phyloP scores from a whole-genome alignment of 2,797 vertebrate genomes.

The Rhinichthys osculus region DNA sequence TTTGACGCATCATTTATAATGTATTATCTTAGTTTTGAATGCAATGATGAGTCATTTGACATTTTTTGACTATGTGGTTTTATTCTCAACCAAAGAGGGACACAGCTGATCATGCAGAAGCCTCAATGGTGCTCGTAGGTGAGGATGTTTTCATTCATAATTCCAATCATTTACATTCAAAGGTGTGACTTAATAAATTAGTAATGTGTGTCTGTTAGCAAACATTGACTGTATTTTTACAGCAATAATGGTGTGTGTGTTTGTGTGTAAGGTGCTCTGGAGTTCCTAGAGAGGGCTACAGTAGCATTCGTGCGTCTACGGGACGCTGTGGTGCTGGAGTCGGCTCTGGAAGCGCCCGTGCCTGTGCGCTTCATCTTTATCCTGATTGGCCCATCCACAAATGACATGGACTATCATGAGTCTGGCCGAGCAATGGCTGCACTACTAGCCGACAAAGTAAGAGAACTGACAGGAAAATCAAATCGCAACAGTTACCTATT shows the following conservation, averaged over 20 bases:
- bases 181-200: not conserved
- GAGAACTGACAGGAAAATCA: slow-evolving; percentile 47
- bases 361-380: slow-evolving; percentile 87
- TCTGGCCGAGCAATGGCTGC: slow-evolving; percentile 85
- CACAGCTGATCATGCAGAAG: slow-evolving; percentile 78
- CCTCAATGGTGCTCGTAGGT: slow-evolving; percentile 91
- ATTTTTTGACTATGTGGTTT: not conserved
- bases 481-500: not conserved
- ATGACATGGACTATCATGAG: slow-evolving; percentile 83
- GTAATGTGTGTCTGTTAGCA: not conserved
- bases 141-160: slow-evolving; percentile 61
- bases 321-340: slow-evolving; percentile 77
- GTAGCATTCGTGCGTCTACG: slow-evolving; percentile 88
- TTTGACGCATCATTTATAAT: not conserved
- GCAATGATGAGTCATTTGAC: not conserved
- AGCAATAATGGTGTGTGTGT: slow-evolving; percentile 21
- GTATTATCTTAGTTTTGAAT: not conserved
- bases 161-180: not conserved
- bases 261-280: slow-evolving; percentile 78
- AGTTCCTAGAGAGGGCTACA: slow-evolving; percentile 82
- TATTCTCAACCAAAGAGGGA: slow-evolving; percentile 67
- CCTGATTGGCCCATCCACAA: slow-evolving; percentile 83
- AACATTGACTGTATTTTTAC: not conserved
- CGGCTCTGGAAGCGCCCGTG: slow-evolving; percentile 71
- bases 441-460: slow-evolving; percentile 90